phyloP scores from a whole-genome alignment of 2,797 vertebrate species.

The Limnodromus scolopaceus region DNA sequence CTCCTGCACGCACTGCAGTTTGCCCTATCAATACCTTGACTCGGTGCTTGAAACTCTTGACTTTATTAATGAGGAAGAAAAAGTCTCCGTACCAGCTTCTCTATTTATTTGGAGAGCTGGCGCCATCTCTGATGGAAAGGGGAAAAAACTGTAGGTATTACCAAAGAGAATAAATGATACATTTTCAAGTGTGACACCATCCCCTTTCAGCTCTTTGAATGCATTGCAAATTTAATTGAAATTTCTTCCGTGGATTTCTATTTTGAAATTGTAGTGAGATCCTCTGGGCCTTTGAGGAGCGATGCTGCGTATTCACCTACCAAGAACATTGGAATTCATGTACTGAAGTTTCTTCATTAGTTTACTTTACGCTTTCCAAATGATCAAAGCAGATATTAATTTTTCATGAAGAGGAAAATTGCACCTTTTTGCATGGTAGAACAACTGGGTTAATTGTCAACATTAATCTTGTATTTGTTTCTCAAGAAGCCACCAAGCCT shows the following conservation, averaged over 20 bases:
- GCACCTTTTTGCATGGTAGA: slow-evolving; percentile 69
- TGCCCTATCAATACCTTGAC: background rate
- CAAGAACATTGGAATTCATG: background rate
- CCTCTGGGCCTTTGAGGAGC: background rate
- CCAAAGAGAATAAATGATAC: slow-evolving; percentile 44
- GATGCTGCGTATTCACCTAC: background rate
- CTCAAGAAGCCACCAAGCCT: background rate
- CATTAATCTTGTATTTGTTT: slow-evolving; percentile 37
- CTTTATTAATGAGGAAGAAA: background rate
- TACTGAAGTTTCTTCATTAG: slow-evolving; percentile 29
- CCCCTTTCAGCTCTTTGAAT: slow-evolving; percentile 20
- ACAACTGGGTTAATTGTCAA: slow-evolving; percentile 73
- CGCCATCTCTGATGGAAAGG: background rate
- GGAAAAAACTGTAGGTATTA: background rate
- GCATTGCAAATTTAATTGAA: slow-evolving; percentile 61
- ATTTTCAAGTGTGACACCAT: slow-evolving; percentile 25
- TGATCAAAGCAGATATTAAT: slow-evolving; percentile 70
- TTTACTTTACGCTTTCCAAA: slow-evolving; percentile 46
- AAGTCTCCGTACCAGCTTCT: background rate
- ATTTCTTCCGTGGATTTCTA: slow-evolving; percentile 49
- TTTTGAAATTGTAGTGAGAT: slow-evolving; percentile 31
- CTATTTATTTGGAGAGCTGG: background rate
- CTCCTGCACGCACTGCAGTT: background rate
- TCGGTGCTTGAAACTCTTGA: slow-evolving; percentile 25
- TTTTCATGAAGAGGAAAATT: slow-evolving; percentile 74